These are phyloP conservation scores for Cepaea nemoralis DNA, from an alignment of 1,140 invertebrate genomes.

Conservation along the genomic window DNA sequence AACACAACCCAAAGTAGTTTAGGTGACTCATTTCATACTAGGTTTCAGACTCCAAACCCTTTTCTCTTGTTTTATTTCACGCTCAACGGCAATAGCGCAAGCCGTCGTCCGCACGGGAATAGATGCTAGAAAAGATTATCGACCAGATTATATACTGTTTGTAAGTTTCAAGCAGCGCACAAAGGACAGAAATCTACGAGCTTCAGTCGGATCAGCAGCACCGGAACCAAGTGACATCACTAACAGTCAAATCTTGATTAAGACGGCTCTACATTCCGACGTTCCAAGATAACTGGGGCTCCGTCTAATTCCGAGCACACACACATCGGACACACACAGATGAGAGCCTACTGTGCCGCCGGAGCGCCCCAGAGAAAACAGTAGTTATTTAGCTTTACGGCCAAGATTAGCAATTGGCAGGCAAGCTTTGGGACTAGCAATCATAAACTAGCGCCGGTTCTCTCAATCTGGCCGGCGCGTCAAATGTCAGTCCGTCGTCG, in stretches of 20 bases:
- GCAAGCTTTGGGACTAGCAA: not conserved
- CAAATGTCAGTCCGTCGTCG: slow-evolving; percentile 1
- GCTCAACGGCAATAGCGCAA: too few species aligned
- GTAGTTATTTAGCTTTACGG: not conserved
- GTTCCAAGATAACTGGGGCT: not conserved
- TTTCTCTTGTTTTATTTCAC: too few species aligned
- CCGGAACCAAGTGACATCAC: not conserved
- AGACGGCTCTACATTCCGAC: not conserved
- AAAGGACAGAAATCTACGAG: too few species aligned
- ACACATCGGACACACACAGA: not conserved
- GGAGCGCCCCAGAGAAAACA: not conserved
- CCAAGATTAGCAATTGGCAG: not conserved
- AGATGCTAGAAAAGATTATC: too few species aligned
- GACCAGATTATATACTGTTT: too few species aligned
- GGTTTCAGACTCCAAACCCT: too few species aligned
- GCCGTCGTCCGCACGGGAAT: too few species aligned
- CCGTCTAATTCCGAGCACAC: not conserved
- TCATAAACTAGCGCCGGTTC: not conserved
- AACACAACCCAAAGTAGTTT: too few species aligned
- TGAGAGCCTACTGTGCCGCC: not conserved
- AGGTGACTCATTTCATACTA: too few species aligned
- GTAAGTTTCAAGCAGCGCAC: too few species aligned
- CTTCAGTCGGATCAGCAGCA: too few species aligned
- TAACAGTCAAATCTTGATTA: not conserved
- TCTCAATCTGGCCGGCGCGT: slow-evolving; percentile 12